These are phyloP conservation scores for Eumerus sabulonum DNA, from an alignment of 2,888 invertebrate genomes.

Conservation along the genomic window DNA sequence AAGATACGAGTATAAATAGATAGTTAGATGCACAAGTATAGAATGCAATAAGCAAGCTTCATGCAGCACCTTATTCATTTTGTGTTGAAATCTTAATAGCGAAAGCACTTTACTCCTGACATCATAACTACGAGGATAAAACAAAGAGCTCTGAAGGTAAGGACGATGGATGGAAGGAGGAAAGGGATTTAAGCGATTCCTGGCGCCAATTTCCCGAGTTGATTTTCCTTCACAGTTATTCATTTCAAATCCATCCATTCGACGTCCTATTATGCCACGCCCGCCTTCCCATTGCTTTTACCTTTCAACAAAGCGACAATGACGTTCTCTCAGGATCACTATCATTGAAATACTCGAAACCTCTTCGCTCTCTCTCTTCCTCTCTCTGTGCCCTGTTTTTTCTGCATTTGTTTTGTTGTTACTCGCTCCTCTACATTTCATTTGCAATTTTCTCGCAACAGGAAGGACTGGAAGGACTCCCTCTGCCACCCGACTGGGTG, in stretches of 20 bases:
- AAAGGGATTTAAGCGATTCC: slow-evolving; percentile 24
- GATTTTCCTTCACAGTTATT: slow-evolving; percentile 24
- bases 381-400: slow-evolving; percentile 26
- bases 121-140: slow-evolving; percentile 52
- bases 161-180: neutral
- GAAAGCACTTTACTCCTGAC: slow-evolving; percentile 54
- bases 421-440: neutral
- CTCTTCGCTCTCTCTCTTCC: slow-evolving; percentile 26
- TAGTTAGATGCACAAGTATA: no score
- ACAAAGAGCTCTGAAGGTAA: neutral
- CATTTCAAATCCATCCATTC: slow-evolving; percentile 21
- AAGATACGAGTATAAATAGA: no score
- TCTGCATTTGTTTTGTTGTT: slow-evolving; percentile 37
- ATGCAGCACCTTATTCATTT: slow-evolving; percentile 32
- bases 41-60: no score
- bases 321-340: slow-evolving; percentile 9
- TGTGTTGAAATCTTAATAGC: slow-evolving; percentile 36
- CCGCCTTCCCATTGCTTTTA: neutral
- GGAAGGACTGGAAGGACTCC: slow-evolving; percentile 48
- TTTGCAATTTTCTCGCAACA: slow-evolving; percentile 22
- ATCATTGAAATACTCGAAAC: slow-evolving; percentile 54
- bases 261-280: slow-evolving; percentile 5
- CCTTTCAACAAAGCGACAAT: slow-evolving; percentile 16
- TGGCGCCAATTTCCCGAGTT: slow-evolving; percentile 49
- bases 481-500: slow-evolving; percentile 33